Conservation (phyloP, 1,140 invertebrate genomes). For the Aphis craccivora region DNA sequence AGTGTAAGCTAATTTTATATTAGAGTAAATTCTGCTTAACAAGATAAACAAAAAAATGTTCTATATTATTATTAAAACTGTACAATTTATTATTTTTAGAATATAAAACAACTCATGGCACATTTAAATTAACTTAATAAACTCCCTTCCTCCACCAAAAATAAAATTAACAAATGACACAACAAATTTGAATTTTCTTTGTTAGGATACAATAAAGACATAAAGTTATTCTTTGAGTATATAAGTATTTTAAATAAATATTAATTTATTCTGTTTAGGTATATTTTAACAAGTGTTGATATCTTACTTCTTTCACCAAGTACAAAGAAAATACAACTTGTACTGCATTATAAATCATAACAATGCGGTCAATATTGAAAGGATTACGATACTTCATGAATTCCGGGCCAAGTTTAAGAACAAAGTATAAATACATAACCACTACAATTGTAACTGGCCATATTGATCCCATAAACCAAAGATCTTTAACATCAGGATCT, state of each 20-base stretch:
- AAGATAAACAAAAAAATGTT: background rate
- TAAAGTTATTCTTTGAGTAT: background rate
- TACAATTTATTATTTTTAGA: background rate
- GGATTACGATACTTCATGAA: constrained; percentile 67
- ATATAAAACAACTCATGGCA: background rate
- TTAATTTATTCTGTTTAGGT: background rate
- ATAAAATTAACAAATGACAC: background rate
- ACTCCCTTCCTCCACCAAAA: background rate
- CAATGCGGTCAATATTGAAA: constrained; percentile 65
- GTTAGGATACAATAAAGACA: background rate
- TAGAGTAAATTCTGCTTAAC: background rate
- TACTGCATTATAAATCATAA: constrained; percentile 69
- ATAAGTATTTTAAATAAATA: background rate
- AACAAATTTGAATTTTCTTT: background rate
- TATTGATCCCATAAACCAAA: constrained; percentile 70
- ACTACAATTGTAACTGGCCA: constrained; percentile 69
- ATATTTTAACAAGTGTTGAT: background rate
- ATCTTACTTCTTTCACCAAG: constrained; percentile 55
- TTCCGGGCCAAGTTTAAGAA: constrained; percentile 77
- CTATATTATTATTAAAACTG: background rate
- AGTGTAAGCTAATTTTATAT: background rate
- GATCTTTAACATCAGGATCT: constrained; percentile 73
- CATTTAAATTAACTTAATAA: background rate
- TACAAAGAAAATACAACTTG: constrained; percentile 66
- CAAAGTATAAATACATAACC: constrained; percentile 72